Conservation (phyloP, 2,888 invertebrate species). For the Villa cingulata region DNA sequence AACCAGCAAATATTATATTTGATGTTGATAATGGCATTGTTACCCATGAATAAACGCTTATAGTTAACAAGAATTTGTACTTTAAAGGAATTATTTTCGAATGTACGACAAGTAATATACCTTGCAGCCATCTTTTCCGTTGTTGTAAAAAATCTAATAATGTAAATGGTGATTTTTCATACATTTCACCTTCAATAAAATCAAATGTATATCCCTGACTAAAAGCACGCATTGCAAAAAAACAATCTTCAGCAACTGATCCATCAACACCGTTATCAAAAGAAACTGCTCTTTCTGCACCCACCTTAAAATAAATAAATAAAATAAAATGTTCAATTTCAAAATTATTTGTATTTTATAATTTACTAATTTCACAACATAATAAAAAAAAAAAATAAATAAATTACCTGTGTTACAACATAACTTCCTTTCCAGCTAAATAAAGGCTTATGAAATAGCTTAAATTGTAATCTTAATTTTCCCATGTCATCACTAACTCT, state of each 20-base stretch:
- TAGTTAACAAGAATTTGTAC: conserved; percentile 67
- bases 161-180: conserved; percentile 95
- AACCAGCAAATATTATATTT: conserved; percentile 68
- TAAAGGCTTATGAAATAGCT: conserved; percentile 83
- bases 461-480: conserved; percentile 82
- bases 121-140: conserved; percentile 90
- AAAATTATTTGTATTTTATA: background rate
- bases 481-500: conserved; percentile 97
- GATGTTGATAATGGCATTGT: conserved; percentile 86
- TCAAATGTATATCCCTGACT: conserved; percentile 82
- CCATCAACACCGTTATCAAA: conserved; percentile 95
- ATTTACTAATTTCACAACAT: background rate
- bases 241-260: conserved; percentile 96
- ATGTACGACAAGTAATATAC: conserved; percentile 77
- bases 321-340: background rate
- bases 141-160: conserved; percentile 92
- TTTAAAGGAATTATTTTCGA: conserved; percentile 66
- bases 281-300: conserved; percentile 80
- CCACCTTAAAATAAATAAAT: conserved; percentile 46
- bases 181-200: conserved; percentile 97
- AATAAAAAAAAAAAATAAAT: background rate
- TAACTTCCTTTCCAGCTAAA: conserved; percentile 98
- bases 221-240: conserved; percentile 91
- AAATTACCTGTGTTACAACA: conserved; percentile 81
- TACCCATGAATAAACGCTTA: conserved; percentile 92